Conservation (phyloP, 2,113 vertebrate species). For the Calypte anna region DNA sequence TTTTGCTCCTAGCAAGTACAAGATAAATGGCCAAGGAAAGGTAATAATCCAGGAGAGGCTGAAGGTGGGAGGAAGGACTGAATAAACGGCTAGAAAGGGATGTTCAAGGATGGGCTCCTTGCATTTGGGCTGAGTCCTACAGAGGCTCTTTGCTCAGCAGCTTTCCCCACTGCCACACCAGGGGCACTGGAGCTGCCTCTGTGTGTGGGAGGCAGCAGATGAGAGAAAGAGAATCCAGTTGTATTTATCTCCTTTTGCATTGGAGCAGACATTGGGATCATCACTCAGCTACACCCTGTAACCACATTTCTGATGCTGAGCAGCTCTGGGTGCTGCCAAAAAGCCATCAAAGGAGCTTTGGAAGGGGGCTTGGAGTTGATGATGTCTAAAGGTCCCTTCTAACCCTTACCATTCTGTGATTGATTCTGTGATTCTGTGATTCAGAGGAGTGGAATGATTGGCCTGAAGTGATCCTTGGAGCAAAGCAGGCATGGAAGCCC, state of each 20-base stretch:
- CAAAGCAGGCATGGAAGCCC: neutral
- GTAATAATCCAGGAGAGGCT: neutral
- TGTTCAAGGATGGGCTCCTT: neutral
- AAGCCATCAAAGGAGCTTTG: too few relatives aligned
- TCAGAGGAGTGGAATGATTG: neutral
- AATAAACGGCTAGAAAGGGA: neutral
- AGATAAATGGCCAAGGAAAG: neutral
- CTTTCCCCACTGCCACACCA: neutral
- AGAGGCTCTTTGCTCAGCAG: neutral
- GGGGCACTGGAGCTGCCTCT: neutral
- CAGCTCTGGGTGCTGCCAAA: too few relatives aligned
- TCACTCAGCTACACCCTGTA: neutral
- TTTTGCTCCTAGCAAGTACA: neutral
- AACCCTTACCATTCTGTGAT: too few relatives aligned
- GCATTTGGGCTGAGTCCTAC: neutral
- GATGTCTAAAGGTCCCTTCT: too few relatives aligned
- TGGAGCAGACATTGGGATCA: neutral
- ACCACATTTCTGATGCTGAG: neutral
- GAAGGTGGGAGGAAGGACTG: accelerated
- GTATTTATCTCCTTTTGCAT: neutral
- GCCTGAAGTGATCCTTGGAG: neutral
- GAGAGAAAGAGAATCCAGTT: neutral
- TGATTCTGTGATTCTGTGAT: too few relatives aligned
- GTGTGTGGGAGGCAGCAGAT: neutral
- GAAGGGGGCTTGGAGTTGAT: too few relatives aligned